A percentile compares a stretch with the other conserved stretches of the same genome.
phyloP scores from a whole-genome alignment of 1,140 invertebrate species.

The Ceratosolen solmsi region DNA sequence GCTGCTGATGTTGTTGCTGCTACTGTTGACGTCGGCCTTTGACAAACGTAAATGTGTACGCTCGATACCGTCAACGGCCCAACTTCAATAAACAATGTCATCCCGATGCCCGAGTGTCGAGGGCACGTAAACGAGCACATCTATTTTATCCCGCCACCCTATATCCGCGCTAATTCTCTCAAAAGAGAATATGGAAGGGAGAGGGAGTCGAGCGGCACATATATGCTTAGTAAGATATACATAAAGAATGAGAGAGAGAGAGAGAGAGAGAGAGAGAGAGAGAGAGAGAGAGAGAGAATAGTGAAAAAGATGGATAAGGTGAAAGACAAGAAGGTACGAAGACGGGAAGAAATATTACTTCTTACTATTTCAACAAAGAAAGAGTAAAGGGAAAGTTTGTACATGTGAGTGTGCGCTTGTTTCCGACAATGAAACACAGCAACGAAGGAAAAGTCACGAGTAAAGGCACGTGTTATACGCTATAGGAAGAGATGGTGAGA shows the following conservation, averaged over 20 bases:
- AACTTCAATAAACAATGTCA: background rate
- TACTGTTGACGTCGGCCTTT: background rate
- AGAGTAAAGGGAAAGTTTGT: background rate
- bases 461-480: background rate
- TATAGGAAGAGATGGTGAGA: background rate
- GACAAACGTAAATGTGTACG: background rate
- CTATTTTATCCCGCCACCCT: background rate
- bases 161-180: background rate
- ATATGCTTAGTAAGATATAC: too few relatives aligned
- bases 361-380: background rate
- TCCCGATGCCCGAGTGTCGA: background rate
- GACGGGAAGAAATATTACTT: background rate
- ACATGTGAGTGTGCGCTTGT: background rate
- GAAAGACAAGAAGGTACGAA: background rate
- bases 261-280: too few relatives aligned
- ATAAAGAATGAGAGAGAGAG: too few relatives aligned
- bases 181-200: background rate
- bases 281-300: too few relatives aligned
- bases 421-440: background rate
- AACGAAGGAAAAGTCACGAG: background rate
- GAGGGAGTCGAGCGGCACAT: too few relatives aligned
- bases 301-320: background rate
- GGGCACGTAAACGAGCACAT: background rate
- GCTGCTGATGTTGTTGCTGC: background rate
- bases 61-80: background rate